Evolutionary conservation across 2,113 vertebrate genomes (phyloP).

Genomic region (Elachura formosa): DNA sequence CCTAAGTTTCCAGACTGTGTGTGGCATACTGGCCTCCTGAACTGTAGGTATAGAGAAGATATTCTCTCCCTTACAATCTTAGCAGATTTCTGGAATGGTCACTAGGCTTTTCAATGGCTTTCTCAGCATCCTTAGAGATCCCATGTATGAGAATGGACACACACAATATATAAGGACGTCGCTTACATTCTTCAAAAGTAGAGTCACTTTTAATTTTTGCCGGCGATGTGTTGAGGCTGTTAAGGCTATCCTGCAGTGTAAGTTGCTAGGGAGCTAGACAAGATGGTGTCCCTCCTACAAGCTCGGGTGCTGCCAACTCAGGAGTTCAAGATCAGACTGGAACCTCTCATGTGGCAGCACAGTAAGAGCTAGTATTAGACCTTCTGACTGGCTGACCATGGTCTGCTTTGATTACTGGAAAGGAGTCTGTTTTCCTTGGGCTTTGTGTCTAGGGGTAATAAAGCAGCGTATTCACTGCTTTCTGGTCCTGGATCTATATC

Average conservation of each 20-base stretch:
- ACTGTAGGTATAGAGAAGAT: neutral
- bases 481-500: neutral
- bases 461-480: neutral
- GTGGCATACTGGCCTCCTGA: neutral
- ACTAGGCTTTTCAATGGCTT: neutral
- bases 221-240: neutral
- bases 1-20: neutral
- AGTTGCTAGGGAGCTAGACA: neutral
- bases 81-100: neutral
- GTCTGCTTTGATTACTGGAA: conserved; percentile 23
- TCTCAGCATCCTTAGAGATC: neutral
- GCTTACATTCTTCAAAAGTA: neutral
- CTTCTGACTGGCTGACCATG: neutral
- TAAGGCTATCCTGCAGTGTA: neutral
- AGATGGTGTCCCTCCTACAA: neutral
- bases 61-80: neutral
- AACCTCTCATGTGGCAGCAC: neutral
- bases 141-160: too few species aligned
- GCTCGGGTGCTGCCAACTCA: neutral
- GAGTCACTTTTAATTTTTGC: neutral
- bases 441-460: conserved; percentile 3
- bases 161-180: neutral
- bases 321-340: neutral
- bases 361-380: neutral
- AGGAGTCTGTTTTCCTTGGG: conserved; percentile 27